Percentiles rank a stretch among this genome's conserved stretches.
These are phyloP conservation scores for Gasterosteus aculeatus DNA, from an alignment of 2,113 vertebrate genomes.

Conservation along the genomic window DNA sequence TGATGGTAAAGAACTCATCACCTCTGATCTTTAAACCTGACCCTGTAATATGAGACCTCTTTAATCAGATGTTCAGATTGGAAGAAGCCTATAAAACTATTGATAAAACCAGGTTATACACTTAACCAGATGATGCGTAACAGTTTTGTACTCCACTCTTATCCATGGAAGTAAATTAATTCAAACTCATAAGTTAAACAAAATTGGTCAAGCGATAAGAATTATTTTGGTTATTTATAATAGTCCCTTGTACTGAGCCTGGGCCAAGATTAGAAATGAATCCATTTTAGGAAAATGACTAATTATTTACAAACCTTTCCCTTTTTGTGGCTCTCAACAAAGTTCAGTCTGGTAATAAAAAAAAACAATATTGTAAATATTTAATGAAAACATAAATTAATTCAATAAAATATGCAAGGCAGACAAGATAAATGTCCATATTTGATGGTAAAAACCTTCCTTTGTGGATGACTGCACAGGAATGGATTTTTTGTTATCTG, in stretches of 20 bases:
- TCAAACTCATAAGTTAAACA: slow-evolving; percentile 13
- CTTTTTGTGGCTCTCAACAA: slow-evolving; percentile 15
- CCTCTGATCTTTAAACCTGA: slow-evolving; percentile 6
- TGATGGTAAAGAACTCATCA: not conserved
- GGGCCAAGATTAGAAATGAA: slow-evolving; percentile 3
- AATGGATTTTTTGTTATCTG: slow-evolving; percentile 29
- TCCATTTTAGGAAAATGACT: slow-evolving; percentile 14
- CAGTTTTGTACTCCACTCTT: slow-evolving; percentile 18
- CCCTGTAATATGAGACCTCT: not conserved
- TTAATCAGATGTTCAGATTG: not conserved
- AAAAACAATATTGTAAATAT: slow-evolving; percentile 52
- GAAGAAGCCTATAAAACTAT: not conserved
- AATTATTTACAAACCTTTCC: slow-evolving; percentile 35
- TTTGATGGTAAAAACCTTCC: slow-evolving; percentile 44
- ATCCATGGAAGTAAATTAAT: slow-evolving; percentile 1
- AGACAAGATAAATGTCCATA: slow-evolving; percentile 48
- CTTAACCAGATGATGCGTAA: slow-evolving; percentile 1
- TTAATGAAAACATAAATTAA: slow-evolving; percentile 52
- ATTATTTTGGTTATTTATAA: slow-evolving; percentile 19
- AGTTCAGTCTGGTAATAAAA: slow-evolving; percentile 28
- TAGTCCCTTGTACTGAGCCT: not conserved
- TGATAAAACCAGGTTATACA: slow-evolving; percentile 22
- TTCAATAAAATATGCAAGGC: slow-evolving; percentile 63
- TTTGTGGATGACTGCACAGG: slow-evolving; percentile 36
- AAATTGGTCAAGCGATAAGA: slow-evolving; percentile 11